Conservation (phyloP, 2,888 invertebrate species). For the Bellardia pandia region DNA sequence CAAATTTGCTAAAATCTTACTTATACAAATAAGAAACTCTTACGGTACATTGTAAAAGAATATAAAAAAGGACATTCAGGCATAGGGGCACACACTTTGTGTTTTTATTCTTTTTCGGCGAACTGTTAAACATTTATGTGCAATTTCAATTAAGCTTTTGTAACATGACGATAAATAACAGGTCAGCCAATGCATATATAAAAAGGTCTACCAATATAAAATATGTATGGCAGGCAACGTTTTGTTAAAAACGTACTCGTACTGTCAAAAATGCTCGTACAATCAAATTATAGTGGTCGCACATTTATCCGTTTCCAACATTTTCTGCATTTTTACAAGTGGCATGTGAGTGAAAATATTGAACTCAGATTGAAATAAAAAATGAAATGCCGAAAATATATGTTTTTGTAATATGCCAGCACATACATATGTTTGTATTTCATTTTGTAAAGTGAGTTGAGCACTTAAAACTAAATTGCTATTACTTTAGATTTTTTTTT, state of each 20-base stretch:
- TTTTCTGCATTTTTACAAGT: background rate
- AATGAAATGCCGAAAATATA: conserved; percentile 7
- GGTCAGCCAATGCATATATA: background rate
- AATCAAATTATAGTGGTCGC: conserved; percentile 54
- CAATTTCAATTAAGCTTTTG: conserved; percentile 65
- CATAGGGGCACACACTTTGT: background rate
- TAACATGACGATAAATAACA: conserved; percentile 37
- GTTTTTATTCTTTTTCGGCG: background rate
- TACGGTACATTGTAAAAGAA: background rate
- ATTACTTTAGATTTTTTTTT: conserved; percentile 2
- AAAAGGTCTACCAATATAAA: conserved; percentile 15
- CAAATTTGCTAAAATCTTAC: background rate
- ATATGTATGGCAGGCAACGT: background rate
- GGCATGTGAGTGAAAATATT: conserved; percentile 11
- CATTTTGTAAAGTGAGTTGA: conserved; percentile 54
- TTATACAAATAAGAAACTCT: background rate
- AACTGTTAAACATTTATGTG: conserved; percentile 20
- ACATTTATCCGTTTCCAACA: conserved; percentile 4
- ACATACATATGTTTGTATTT: conserved; percentile 46
- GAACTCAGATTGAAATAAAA: conserved; percentile 9
- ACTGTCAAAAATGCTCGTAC: conserved; percentile 25
- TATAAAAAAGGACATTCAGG: background rate
- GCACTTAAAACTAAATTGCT: conserved; percentile 52
- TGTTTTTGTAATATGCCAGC: conserved; percentile 25
- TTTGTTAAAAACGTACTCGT: conserved; percentile 2